These are phyloP conservation scores for Lepidotrigona ventralis DNA, from an alignment of 1,140 invertebrate species.

Conservation along the genomic window DNA sequence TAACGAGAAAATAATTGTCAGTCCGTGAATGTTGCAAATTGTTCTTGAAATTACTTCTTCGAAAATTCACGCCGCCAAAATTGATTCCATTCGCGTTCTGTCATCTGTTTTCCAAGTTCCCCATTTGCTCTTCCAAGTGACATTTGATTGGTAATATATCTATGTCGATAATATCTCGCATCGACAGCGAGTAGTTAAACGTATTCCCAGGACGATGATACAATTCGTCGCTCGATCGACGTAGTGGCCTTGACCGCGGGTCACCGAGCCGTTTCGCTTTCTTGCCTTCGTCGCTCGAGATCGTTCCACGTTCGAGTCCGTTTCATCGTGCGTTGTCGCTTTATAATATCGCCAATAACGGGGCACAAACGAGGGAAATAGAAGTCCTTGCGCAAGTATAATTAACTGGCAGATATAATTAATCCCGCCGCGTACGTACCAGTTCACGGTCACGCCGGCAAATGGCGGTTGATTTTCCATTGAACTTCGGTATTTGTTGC, in stretches of 20 bases:
- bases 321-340: neutral
- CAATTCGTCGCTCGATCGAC: neutral
- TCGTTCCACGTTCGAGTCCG: constrained; percentile 8
- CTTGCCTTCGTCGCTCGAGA: constrained; percentile 16
- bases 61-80: too few relatives aligned
- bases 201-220: neutral
- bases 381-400: constrained; percentile 19
- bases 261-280: constrained; percentile 23
- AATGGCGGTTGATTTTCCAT: neutral
- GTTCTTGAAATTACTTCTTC: too few relatives aligned
- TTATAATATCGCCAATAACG: constrained; percentile 25
- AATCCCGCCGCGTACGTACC: neutral
- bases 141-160: neutral
- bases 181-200: neutral
- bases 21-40: too few relatives aligned
- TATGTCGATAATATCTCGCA: neutral
- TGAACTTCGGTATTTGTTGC: neutral
- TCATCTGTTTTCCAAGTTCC: too few relatives aligned
- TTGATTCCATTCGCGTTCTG: too few relatives aligned
- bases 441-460: constrained; percentile 37
- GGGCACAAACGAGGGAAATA: constrained; percentile 39
- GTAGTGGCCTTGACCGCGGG: constrained; percentile 26
- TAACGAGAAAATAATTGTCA: too few relatives aligned
- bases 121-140: neutral
- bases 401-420: constrained; percentile 6